phyloP scores from a whole-genome alignment of 2,888 invertebrate species.

The Cryptus armator region DNA sequence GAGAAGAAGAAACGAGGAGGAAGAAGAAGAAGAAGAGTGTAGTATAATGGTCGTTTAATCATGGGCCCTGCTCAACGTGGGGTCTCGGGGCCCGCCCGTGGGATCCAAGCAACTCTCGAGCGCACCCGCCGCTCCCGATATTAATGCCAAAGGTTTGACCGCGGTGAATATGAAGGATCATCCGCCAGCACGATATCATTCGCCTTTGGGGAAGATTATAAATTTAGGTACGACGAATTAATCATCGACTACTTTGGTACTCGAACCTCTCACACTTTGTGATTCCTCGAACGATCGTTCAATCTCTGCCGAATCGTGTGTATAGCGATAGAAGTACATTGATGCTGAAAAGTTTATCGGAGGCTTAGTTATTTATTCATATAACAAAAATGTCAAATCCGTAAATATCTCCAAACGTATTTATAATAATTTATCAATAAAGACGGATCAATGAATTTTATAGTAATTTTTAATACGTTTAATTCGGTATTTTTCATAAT shows the following conservation, averaged over 20 bases:
- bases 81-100: conserved; percentile 74
- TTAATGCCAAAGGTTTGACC: conserved; percentile 61
- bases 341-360: neutral
- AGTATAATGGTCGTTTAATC: conserved; percentile 75
- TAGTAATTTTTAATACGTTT: too few relatives aligned
- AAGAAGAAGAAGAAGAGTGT: conserved; percentile 39
- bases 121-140: conserved; percentile 58
- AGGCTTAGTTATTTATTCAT: neutral
- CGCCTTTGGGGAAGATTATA: conserved; percentile 23
- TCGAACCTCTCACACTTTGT: conserved; percentile 1
- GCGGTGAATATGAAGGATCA: conserved; percentile 46
- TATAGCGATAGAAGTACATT: conserved; percentile 14
- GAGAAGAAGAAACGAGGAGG: conserved; percentile 3
- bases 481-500: too few relatives aligned
- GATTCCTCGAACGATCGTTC: conserved; percentile 23
- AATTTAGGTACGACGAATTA: conserved; percentile 50
- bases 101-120: conserved; percentile 60
- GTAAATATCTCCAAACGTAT: neutral
- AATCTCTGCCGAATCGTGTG: neutral
- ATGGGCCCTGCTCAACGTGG: conserved; percentile 74
- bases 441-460: too few relatives aligned
- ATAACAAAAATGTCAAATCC: neutral
- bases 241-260: conserved; percentile 39
- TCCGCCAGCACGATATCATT: conserved; percentile 56
- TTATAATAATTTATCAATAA: neutral